Evolutionary conservation across 2,797 vertebrate species (phyloP), one percentile per base, ranked within the genome.

Genomic region (Alectoris magna): DNA sequence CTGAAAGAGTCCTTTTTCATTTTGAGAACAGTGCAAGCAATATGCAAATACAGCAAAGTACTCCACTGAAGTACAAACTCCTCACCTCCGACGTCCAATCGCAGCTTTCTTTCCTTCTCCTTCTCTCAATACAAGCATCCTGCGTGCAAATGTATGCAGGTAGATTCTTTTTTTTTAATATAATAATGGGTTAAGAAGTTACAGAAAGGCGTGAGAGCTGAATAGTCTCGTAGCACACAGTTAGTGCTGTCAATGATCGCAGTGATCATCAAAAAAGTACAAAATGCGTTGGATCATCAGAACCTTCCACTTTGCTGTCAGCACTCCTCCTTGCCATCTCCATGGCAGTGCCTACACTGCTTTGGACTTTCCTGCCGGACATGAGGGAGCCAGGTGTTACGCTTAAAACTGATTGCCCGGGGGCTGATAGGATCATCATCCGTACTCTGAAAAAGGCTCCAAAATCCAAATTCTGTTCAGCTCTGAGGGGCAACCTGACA

Each of bases 21-120:
- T 90, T 90, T 67, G 71, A 93, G 76, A 96, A 73, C 36, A 70
- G 55, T 66, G 48, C 39, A 43, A 77, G 55, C 53, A 68, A 58
- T 71, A 87, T 58, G 72, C 78, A 93, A 93, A 91, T 74, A 53
- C 2, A 16, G 55, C 55, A 72, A 77, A 89, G 60, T 60, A 48
- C 68, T 79, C 29, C 15, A 59, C 68, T 88, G 73, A 71, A 92
- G 64, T 69, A 66, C 86, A 87, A 92, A 48, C 44, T 74, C 58
- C 60, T 66, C 69, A 36, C 39, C n/a, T 59, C 14, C 43, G 48
- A 31, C 59, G 53, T 59, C 51, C 91, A 90, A 90, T 73, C 19
- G 86, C 85, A 84, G 59, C n/a, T 67, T 55, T 82, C 46, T 84
- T 72, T 58, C 84, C 44, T 87, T 67, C 29, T 91, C 43, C 29